Base-by-base conservation (phyloP, 2,113 vertebrate species). In the Podiceps cristatus region DNA sequence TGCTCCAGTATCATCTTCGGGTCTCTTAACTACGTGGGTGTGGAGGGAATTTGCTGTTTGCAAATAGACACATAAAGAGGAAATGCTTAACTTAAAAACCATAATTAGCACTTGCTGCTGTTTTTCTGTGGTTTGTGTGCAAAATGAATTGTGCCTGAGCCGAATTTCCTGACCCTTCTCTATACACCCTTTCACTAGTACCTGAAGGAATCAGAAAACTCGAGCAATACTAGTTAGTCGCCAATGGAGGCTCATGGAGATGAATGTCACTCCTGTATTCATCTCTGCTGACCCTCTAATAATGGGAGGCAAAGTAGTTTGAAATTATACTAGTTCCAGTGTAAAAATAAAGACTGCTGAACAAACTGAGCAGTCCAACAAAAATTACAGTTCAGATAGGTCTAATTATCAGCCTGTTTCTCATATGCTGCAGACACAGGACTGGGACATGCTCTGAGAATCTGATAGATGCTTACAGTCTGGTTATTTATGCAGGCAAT, bases 41-140 rank as follows among this genome's bases (percentile, higher is more conserved):
- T 88, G 81, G 71, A 97, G 74, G 52, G 72, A 98, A 97, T 88
- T 87, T 75, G 49, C 66, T 97, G 78, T 97, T 97, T 95, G 94
- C 76, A 97, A 96, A 97, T 79, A 96, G 62, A 94, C 28, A 67
- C 25, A 81, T 52, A 69, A 82, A 68, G 52, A 95, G 85, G 53
- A 94, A 97, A 89, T 23, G 13, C 31, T 97, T 45, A 40, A 55
- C 50, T 55, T 93, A 71, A 96, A 93, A 97, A 74, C 52, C 64
- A 8, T 90, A 97, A 96, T 96, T 89, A 92, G 58, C 33, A 60
- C 27, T 93, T 92, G 55, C 25, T 79, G 72, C 8, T 77, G 63
- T 6, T 92, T 66, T 86, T 80, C 90, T 77, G 37, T 28, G 68
- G 59, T 44, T 40, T 67, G 31, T 49, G 47, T 35, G 56, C 40